Base-by-base conservation (phyloP, 2,888 invertebrate genomes). In the Tineola bisselliella region DNA sequence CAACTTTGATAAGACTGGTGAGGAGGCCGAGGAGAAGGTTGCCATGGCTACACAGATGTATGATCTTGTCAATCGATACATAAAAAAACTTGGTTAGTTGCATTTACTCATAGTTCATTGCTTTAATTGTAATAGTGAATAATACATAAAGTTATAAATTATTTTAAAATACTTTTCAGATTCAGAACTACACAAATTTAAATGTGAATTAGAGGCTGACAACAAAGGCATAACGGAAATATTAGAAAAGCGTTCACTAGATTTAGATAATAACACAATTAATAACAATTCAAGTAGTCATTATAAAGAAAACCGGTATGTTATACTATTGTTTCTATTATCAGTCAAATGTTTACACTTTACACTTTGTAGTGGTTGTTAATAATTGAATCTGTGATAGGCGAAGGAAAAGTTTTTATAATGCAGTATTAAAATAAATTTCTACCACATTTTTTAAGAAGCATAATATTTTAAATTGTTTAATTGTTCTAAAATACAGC, bases 171-270 rank as follows among this genome's bases (percentile, higher is more conserved):
- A 59, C 54, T 64, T 65, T 66, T 61, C 72, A 88, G 90, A 93
- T 68, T 91, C 91, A 15, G 99, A 99, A 77, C 83, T 98, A 60
- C 94, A 96, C 68, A 99, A 99, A 79, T 99, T 99, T 80, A 99
- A 99, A 84, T 96, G 98, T 90, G 99, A 99, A 83, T 81, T 99
- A 63, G 99, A 99, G 82, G 99, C 99, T 0, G 99, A 99, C 79
- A 97, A 98, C 88, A 96, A 98, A 69, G 99, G 99, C 2, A 97
- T 98, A 61, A 99, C 99, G 0, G 98, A 98, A 83, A 89, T 96
- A 59, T 80, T 99, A 65, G 98, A 99, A 83, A 96, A 97, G 80
- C 88, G 97, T 52, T 97, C 97, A 0, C 82, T 97, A 60, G 98
- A 98, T 71, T 86, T 97, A 62, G 98, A 98, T 79, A 91, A 76